Conservation (phyloP, 35 echinoderm and acorn worm genomes). For the Chiridota heheva region DNA sequence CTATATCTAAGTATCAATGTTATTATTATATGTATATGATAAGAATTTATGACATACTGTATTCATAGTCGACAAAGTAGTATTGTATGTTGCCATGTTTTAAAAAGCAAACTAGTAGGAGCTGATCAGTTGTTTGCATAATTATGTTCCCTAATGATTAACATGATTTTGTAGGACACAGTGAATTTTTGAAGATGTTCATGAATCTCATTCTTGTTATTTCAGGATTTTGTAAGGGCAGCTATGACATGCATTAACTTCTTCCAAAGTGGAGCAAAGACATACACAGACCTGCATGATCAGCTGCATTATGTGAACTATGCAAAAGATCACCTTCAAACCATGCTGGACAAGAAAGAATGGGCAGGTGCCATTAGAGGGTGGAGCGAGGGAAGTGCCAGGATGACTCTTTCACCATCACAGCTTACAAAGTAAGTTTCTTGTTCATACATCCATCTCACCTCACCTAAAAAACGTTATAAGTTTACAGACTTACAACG, state of each 20-base stretch:
- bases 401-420: conserved; percentile 65
- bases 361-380: conserved; percentile 19
- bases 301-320: conserved; percentile 67
- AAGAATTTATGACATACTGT: too few relatives aligned
- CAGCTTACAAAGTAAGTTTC: conserved; percentile 93
- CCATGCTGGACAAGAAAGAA: conserved; percentile 49
- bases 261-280: conserved; percentile 62
- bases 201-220: conserved; percentile 6
- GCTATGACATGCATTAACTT: conserved; percentile 85
- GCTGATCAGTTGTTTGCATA: too few relatives aligned
- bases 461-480: not conserved
- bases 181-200: too few relatives aligned
- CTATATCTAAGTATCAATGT: too few relatives aligned
- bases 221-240: conserved; percentile 84
- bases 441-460: not conserved
- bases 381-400: conserved; percentile 40
- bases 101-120: too few relatives aligned
- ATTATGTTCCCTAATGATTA: too few relatives aligned
- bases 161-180: too few relatives aligned
- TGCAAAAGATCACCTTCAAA: conserved; percentile 61
- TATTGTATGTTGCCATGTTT: too few relatives aligned
- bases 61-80: too few relatives aligned
- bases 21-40: too few relatives aligned
- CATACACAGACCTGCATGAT: conserved; percentile 75
- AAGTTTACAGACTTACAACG: not conserved